These are phyloP conservation scores for Callyntrura guangdongensis DNA, from an alignment of 2,888 invertebrate species.

Conservation along the genomic window DNA sequence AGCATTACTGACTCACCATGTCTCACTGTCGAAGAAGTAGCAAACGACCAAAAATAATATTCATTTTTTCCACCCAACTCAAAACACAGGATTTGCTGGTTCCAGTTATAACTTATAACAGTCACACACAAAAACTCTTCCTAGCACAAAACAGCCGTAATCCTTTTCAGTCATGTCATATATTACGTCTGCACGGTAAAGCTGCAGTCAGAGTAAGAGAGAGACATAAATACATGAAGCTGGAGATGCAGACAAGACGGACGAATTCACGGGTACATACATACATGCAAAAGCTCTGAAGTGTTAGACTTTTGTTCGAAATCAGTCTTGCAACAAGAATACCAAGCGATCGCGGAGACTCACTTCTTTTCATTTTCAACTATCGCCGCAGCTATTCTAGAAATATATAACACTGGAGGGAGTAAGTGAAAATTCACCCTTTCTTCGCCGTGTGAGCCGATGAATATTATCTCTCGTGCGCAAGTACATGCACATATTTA, in stretches of 20 bases:
- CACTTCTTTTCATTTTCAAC: neutral
- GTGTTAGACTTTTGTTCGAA: constrained; percentile 63
- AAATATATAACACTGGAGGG: constrained; percentile 1
- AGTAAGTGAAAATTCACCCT: constrained; percentile 55
- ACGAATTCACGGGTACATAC: neutral
- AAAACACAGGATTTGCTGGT: constrained; percentile 66
- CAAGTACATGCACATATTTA: constrained; percentile 2
- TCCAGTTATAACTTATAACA: constrained; percentile 72
- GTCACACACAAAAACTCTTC: constrained; percentile 64
- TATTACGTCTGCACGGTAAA: constrained; percentile 55
- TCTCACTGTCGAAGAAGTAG: constrained; percentile 50
- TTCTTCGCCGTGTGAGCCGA: neutral
- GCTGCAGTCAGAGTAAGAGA: constrained; percentile 19
- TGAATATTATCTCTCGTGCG: neutral
- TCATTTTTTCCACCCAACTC: constrained; percentile 67
- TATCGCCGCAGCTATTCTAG: constrained; percentile 40
- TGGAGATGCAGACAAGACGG: constrained; percentile 34
- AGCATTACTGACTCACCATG: constrained; percentile 54
- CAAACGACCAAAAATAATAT: constrained; percentile 79
- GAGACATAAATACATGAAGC: constrained; percentile 48
- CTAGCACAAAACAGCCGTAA: constrained; percentile 43
- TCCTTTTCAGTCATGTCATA: constrained; percentile 65
- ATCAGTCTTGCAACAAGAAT: constrained; percentile 35
- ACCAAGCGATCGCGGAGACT: neutral
- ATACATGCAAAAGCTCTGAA: constrained; percentile 24